phyloP scores from a whole-genome alignment of 2,113 vertebrate species.

The Octodon degus region DNA sequence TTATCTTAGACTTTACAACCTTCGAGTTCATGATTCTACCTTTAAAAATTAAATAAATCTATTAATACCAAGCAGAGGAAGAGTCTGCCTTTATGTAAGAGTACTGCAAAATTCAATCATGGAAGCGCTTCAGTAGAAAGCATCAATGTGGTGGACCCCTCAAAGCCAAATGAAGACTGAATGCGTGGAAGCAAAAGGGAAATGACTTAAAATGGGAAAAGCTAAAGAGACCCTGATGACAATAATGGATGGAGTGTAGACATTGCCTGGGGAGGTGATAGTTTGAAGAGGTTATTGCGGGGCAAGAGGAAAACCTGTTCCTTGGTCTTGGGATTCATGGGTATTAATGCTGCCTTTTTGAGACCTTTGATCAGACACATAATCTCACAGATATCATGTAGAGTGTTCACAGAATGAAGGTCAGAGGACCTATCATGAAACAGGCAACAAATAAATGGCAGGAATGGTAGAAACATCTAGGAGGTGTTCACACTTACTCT shows the following conservation, averaged over 20 bases:
- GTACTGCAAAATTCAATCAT: background rate
- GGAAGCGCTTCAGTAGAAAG: background rate
- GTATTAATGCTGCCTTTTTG: background rate
- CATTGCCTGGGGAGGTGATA: background rate
- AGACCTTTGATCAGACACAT: background rate
- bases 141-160: background rate
- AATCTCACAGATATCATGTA: background rate
- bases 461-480: background rate
- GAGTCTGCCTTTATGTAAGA: background rate
- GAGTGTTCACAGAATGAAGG: background rate
- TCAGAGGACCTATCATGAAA: background rate
- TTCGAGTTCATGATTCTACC: background rate
- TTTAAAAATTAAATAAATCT: background rate
- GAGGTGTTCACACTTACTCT: background rate
- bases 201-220: background rate
- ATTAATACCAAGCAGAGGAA: background rate
- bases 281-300: no score
- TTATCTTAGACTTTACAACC: background rate
- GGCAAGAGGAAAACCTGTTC: background rate
- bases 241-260: background rate
- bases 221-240: background rate
- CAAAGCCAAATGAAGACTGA: background rate
- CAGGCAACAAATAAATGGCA: background rate
- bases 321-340: background rate
- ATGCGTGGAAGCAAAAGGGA: background rate